These are phyloP conservation scores for Paramacrobiotus metropolitanus DNA, from an alignment of 1,140 invertebrate species.

Conservation along the genomic window DNA sequence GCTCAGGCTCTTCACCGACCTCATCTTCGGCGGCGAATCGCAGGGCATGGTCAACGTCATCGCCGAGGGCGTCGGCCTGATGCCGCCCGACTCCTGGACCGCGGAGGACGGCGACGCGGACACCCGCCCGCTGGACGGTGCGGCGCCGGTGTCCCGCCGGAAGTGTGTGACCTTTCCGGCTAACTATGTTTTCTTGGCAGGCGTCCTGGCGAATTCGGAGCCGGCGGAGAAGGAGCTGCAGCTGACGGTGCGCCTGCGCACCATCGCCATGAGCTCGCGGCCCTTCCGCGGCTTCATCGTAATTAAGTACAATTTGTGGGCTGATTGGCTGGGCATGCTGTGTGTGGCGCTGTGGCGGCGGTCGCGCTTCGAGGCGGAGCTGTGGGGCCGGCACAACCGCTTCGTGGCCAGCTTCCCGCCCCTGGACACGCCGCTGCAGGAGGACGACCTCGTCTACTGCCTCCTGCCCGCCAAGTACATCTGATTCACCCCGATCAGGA, in stretches of 20 bases:
- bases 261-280: conserved; percentile 83
- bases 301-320: no score
- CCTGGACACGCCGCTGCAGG: conserved; percentile 57
- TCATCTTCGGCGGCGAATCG: no score
- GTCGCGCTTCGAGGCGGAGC: conserved; percentile 74
- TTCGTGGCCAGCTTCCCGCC: conserved; percentile 96
- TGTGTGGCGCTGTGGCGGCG: conserved; percentile 78
- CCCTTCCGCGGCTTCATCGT: no score
- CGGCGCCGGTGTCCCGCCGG: conserved; percentile 29
- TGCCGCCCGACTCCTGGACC: no score
- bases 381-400: conserved; percentile 83
- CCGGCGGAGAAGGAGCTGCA: conserved; percentile 91
- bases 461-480: conserved; percentile 96
- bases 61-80: conserved; percentile 8
- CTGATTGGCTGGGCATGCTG: conserved; percentile 87
- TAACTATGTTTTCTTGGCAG: conserved; percentile 38
- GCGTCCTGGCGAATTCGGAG: conserved; percentile 71
- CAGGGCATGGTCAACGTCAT: conserved; percentile 11
- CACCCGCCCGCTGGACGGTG: conserved; percentile 21
- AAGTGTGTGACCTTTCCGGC: conserved; percentile 57
- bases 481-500: conserved; percentile 54
- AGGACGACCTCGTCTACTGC: conserved; percentile 75
- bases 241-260: conserved; percentile 75
- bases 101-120: conserved; percentile 11
- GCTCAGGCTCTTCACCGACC: no score